phyloP scores from a whole-genome alignment of 1,140 invertebrate genomes.

The Manduca sexta region DNA sequence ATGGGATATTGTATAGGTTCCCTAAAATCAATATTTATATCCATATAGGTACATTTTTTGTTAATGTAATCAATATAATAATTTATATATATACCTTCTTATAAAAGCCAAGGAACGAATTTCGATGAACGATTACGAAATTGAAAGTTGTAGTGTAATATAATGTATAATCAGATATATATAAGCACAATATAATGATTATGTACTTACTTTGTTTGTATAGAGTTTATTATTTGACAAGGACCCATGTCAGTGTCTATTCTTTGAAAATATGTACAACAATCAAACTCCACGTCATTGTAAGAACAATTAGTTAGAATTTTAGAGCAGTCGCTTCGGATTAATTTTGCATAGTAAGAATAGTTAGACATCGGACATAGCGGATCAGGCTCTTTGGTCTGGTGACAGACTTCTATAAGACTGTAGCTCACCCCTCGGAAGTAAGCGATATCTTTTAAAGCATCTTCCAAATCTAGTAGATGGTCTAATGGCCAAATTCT shows the following conservation, averaged over 20 bases:
- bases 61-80: no score
- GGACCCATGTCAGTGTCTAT: conserved; percentile 78
- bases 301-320: conserved; percentile 76
- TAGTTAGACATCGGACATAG: conserved; percentile 69
- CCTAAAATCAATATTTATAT: no score
- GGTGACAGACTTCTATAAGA: conserved; percentile 74
- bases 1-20: conserved; percentile 50
- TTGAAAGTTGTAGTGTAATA: no score
- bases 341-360: conserved; percentile 71
- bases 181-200: no score
- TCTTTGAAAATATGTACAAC: conserved; percentile 77
- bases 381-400: conserved; percentile 48
- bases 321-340: conserved; percentile 74
- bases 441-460: conserved; percentile 78
- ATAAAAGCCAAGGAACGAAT: no score
- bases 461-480: conserved; percentile 78
- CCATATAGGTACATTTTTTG: no score
- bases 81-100: no score
- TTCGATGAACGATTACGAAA: no score
- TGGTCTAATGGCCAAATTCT: conserved; percentile 78
- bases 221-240: conserved; percentile 79
- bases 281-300: conserved; percentile 76
- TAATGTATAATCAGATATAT: no score
- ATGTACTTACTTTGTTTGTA: conserved; percentile 73
- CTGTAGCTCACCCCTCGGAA: conserved; percentile 77